Evolutionary conservation across 2,888 invertebrate genomes (phyloP).

Genomic region (Penaeus monodon): DNA sequence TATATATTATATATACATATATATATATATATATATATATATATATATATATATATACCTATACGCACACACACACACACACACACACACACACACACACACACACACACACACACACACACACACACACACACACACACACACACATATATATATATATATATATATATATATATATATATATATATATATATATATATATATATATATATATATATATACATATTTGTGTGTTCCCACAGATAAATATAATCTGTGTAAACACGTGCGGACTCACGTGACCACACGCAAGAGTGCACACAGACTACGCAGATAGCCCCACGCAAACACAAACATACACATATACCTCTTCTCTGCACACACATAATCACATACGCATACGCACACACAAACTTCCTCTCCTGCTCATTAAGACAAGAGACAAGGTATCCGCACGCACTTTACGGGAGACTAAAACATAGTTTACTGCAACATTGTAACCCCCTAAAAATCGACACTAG

Average conservation of each 20-base stretch:
- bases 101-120: neutral
- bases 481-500: too few species aligned
- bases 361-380: too few species aligned
- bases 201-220: neutral
- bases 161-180: slow-evolving; percentile 4
- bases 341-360: too few species aligned
- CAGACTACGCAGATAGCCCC: too few species aligned
- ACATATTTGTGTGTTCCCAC: neutral
- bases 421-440: too few species aligned
- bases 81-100: neutral
- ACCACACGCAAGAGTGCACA: neutral
- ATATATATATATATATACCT: slow-evolving; percentile 18
- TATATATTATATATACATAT: slow-evolving; percentile 14
- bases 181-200: slow-evolving; percentile 7
- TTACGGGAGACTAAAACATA: too few species aligned
- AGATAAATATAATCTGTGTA: neutral
- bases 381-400: too few species aligned
- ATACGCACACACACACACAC: neutral
- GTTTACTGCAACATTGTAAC: too few species aligned
- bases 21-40: slow-evolving; percentile 13
- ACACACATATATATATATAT: neutral
- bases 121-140: neutral
- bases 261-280: neutral
- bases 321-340: too few species aligned
- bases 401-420: too few species aligned